These are phyloP conservation scores for Notospermus geniculatus DNA, from an alignment of 1,140 invertebrate species.

Conservation along the genomic window DNA sequence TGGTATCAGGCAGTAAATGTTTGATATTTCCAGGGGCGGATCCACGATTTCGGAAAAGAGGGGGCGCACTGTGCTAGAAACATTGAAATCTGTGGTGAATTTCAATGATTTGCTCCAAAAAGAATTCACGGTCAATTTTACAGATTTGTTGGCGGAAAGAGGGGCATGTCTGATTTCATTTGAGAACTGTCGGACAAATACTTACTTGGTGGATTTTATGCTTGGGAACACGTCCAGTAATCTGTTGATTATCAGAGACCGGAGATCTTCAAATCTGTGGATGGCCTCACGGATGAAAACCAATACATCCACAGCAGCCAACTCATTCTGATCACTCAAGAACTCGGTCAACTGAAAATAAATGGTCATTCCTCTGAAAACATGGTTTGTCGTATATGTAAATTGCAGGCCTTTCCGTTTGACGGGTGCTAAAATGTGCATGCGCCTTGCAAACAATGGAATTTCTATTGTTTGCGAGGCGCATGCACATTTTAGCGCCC, in stretches of 20 bases:
- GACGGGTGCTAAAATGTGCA: no score
- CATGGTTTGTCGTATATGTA: no score
- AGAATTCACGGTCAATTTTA: no score
- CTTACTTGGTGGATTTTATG: constrained; percentile 63
- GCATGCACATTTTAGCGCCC: no score
- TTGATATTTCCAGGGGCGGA: background rate
- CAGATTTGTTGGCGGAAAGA: background rate
- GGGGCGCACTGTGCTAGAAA: no score
- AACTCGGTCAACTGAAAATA: constrained; percentile 78
- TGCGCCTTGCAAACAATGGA: no score
- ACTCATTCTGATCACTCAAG: constrained; percentile 90
- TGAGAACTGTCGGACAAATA: no score
- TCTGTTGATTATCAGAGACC: constrained; percentile 71
- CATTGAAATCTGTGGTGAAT: no score
- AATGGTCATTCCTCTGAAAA: constrained; percentile 13
- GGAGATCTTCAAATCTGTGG: constrained; percentile 82
- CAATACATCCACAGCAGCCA: constrained; percentile 90
- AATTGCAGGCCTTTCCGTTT: no score
- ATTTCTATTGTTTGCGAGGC: no score
- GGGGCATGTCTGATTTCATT: background rate
- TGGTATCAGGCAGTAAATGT: background rate
- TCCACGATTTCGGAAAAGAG: no score
- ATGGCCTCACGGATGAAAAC: constrained; percentile 94
- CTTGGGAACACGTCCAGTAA: constrained; percentile 77
- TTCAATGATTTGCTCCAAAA: no score